These are phyloP conservation scores for Aphelenchoides bicaudatus DNA, from an alignment of 2,888 invertebrate species.

Conservation along the genomic window DNA sequence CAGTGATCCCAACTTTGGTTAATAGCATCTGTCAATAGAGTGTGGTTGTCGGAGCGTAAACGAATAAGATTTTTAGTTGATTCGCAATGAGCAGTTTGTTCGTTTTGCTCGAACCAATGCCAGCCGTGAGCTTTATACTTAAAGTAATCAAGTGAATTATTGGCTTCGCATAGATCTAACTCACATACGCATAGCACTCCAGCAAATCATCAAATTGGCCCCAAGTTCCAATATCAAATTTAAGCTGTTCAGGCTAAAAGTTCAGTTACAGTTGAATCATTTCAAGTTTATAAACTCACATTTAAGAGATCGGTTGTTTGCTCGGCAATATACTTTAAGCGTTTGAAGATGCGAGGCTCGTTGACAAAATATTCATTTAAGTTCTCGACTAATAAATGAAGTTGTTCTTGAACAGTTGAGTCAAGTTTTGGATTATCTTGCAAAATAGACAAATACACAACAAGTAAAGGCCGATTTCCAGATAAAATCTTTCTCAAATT, in stretches of 20 bases:
- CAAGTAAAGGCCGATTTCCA: background rate
- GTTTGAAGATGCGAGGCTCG: background rate
- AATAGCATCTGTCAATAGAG: background rate
- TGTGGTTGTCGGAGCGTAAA: background rate
- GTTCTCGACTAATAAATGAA: background rate
- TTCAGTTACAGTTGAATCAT: background rate
- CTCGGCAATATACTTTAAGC: background rate
- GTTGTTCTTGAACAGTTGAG: background rate
- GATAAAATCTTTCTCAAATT: constrained; percentile 2
- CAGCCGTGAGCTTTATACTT: constrained; percentile 1
- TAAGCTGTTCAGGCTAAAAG: constrained; percentile 4
- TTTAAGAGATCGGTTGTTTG: constrained; percentile 2
- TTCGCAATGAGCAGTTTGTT: background rate
- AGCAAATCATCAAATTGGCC: constrained; percentile 3
- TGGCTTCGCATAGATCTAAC: background rate
- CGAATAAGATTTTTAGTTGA: background rate
- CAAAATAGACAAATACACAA: background rate
- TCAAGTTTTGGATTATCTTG: background rate
- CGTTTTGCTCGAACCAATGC: constrained; percentile 1
- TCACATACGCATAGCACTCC: constrained; percentile 9
- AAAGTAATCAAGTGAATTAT: background rate
- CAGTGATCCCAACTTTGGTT: background rate
- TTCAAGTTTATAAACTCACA: background rate
- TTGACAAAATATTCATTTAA: background rate
- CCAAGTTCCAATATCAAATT: background rate